A percentile compares a stretch with the other conserved stretches of the same genome.
phyloP scores from a whole-genome alignment of 1,140 invertebrate species.

The Melitaea cinxia region DNA sequence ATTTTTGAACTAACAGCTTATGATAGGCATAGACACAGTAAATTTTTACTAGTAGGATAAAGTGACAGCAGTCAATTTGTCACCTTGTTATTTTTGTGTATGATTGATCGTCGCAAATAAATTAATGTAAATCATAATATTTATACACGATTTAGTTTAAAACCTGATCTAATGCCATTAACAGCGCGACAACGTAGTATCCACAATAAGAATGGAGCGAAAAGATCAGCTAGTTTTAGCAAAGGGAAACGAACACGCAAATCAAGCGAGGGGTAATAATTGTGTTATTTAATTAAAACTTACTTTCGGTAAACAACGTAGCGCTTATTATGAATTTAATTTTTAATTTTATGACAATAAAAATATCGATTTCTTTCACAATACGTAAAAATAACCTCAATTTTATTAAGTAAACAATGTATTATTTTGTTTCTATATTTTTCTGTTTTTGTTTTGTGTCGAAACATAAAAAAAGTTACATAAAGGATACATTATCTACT shows the following conservation, averaged over 20 bases:
- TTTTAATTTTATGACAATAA: too few relatives aligned
- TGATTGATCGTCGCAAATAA: conserved; percentile 6
- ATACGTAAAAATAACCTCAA: too few relatives aligned
- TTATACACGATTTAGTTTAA: conserved; percentile 5
- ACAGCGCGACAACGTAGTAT: conserved; percentile 73
- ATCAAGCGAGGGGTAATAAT: conserved; percentile 62
- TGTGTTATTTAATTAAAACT: not conserved
- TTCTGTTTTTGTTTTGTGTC: too few relatives aligned
- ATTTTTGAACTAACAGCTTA: too few relatives aligned
- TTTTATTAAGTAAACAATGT: too few relatives aligned
- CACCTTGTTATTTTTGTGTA: conserved; percentile 3
- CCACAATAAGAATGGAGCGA: conserved; percentile 70
- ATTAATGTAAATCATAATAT: conserved; percentile 13
- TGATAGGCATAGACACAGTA: too few relatives aligned
- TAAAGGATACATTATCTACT: too few relatives aligned
- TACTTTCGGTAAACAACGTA: too few relatives aligned
- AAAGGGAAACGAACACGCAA: conserved; percentile 67
- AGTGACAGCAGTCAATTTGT: not conserved
- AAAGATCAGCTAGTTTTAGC: conserved; percentile 65
- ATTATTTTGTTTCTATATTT: too few relatives aligned
- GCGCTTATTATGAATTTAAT: too few relatives aligned
- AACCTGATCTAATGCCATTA: conserved; percentile 56
- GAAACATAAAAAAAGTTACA: too few relatives aligned
- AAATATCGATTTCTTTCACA: too few relatives aligned
- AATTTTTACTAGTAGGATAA: not conserved